Evolutionary conservation across 2,113 vertebrate genomes (phyloP).

Genomic region (Chloropsis cyanopogon): DNA sequence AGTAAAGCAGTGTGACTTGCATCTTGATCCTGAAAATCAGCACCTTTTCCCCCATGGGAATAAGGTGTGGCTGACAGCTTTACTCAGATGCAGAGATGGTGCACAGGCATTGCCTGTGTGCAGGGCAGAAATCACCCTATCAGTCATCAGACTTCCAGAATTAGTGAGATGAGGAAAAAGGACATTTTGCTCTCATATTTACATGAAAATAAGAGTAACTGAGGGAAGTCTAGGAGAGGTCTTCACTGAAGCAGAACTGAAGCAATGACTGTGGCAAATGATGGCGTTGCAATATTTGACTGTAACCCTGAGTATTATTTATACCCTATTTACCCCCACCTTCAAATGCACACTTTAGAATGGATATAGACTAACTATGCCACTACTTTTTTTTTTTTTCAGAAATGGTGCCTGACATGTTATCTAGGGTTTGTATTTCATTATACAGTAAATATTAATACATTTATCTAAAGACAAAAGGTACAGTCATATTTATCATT

Average conservation of each 20-base stretch:
- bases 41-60: neutral
- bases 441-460: neutral
- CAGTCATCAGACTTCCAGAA: neutral
- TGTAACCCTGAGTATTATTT: neutral
- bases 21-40: neutral
- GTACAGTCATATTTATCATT: neutral
- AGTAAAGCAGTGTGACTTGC: neutral
- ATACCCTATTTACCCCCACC: neutral
- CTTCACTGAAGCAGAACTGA: neutral
- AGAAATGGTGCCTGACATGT: neutral
- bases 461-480: neutral
- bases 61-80: neutral
- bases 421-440: neutral
- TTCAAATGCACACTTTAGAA: neutral
- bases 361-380: neutral
- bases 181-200: neutral
- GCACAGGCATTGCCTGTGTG: neutral
- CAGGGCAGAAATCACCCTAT: neutral
- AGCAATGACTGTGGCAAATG: neutral
- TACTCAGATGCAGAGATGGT: neutral
- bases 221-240: neutral
- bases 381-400: neutral
- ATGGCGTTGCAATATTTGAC: neutral
- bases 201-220: neutral
- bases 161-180: neutral